A percentile compares a stretch with the other conserved stretches of the same genome.
These are phyloP conservation scores for Semnornis frantzii DNA, from an alignment of 2,113 vertebrate genomes.

Conservation along the genomic window DNA sequence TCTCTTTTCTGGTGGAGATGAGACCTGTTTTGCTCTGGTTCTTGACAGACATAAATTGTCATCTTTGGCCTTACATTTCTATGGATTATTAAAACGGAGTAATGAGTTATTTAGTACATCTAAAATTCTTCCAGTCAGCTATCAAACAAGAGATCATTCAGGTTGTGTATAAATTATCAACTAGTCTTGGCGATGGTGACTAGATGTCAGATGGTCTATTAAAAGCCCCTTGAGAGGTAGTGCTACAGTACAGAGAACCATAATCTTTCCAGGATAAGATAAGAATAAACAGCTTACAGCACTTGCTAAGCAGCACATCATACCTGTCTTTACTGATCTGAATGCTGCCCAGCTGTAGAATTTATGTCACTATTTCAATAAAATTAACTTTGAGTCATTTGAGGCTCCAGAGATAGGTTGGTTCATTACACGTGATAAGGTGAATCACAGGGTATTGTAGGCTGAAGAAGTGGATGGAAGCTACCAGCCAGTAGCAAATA, in stretches of 20 bases:
- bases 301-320: background rate
- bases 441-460: background rate
- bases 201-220: background rate
- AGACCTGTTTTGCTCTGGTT: constrained; percentile 80
- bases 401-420: background rate
- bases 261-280: background rate
- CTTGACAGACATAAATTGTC: constrained; percentile 93
- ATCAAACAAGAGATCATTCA: background rate
- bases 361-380: background rate
- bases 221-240: background rate
- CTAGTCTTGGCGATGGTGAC: background rate
- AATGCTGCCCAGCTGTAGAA: background rate
- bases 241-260: background rate
- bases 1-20: constrained; percentile 76
- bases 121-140: background rate
- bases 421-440: background rate
- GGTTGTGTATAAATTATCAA: background rate
- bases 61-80: constrained; percentile 92
- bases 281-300: background rate
- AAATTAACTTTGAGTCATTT: background rate
- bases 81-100: background rate
- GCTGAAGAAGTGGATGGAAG: background rate
- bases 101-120: background rate
- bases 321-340: background rate
- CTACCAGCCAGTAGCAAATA: background rate